Percentiles rank a stretch among this genome's conserved stretches.
These are phyloP conservation scores for Ptilodon capucinus DNA, from an alignment of 2,888 invertebrate genomes.

Conservation along the genomic window DNA sequence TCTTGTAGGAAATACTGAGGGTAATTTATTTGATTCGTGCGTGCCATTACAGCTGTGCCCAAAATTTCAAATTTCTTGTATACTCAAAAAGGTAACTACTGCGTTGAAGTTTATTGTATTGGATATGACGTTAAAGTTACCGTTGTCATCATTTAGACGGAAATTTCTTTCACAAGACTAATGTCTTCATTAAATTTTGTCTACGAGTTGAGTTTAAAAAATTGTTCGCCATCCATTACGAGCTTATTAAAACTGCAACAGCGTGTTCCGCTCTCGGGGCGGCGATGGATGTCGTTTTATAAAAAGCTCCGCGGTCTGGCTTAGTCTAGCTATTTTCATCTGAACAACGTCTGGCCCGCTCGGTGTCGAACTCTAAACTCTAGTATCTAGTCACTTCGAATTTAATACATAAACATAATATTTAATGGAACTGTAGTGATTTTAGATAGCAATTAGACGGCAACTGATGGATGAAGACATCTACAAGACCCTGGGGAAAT, in stretches of 20 bases:
- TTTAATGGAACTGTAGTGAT: not conserved
- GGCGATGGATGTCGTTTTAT: constrained; percentile 25
- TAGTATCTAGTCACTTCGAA: constrained; percentile 31
- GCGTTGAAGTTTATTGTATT: not conserved
- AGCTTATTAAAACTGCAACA: constrained; percentile 42
- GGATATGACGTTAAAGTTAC: not conserved
- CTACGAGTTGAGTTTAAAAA: constrained; percentile 11
- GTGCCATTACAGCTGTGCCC: constrained; percentile 27
- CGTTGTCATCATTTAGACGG: not conserved
- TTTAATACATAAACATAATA: constrained; percentile 2
- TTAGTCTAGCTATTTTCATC: constrained; percentile 40
- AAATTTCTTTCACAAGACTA: constrained; percentile 5
- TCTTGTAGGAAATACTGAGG: constrained; percentile 13
- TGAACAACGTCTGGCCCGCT: constrained; percentile 29
- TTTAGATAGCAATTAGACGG: constrained; percentile 9
- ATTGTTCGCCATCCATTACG: constrained; percentile 33
- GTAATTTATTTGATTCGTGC: constrained; percentile 31
- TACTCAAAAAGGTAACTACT: not conserved
- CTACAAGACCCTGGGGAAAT: constrained; percentile 9
- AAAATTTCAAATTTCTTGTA: constrained; percentile 5
- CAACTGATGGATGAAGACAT: constrained; percentile 7
- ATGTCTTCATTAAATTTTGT: constrained; percentile 12
- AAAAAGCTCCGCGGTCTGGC: constrained; percentile 25
- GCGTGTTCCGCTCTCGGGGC: constrained; percentile 15
- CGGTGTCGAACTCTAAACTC: constrained; percentile 25